A percentile compares a stretch with the other conserved stretches of the same genome.
Conservation (phyloP, 1,140 invertebrate genomes). For the Frieseomelitta varia region DNA sequence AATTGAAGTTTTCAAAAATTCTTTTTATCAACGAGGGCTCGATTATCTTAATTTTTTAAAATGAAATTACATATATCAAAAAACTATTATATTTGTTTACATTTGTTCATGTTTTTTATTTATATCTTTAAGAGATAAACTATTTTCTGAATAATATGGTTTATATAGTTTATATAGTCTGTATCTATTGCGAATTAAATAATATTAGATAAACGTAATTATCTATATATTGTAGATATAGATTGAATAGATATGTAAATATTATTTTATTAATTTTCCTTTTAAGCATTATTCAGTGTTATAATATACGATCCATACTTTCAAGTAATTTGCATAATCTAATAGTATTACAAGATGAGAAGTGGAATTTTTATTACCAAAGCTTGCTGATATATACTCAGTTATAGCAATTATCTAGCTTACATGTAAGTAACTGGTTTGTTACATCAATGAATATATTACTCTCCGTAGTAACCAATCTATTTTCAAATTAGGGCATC, state of each 20-base stretch:
- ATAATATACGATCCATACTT: neutral
- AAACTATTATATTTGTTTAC: too few species aligned
- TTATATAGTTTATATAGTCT: neutral
- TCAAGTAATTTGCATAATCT: neutral
- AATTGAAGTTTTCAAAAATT: neutral
- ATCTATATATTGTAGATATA: too few species aligned
- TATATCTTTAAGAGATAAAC: neutral
- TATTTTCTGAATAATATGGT: neutral
- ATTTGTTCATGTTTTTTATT: neutral
- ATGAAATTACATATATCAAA: neutral
- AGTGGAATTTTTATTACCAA: neutral
- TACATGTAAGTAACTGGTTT: neutral
- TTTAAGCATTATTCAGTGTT: too few species aligned
- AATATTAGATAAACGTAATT: neutral
- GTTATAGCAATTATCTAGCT: neutral
- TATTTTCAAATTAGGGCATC: neutral
- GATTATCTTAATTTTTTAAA: neutral
- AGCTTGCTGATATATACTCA: neutral
- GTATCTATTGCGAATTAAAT: neutral
- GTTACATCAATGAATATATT: neutral
- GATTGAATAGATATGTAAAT: neutral
- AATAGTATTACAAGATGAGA: neutral
- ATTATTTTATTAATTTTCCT: neutral
- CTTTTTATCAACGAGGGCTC: neutral
- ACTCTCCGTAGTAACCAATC: neutral